phyloP scores from a whole-genome alignment of 2,797 vertebrate species.

The Thaleichthys pacificus region DNA sequence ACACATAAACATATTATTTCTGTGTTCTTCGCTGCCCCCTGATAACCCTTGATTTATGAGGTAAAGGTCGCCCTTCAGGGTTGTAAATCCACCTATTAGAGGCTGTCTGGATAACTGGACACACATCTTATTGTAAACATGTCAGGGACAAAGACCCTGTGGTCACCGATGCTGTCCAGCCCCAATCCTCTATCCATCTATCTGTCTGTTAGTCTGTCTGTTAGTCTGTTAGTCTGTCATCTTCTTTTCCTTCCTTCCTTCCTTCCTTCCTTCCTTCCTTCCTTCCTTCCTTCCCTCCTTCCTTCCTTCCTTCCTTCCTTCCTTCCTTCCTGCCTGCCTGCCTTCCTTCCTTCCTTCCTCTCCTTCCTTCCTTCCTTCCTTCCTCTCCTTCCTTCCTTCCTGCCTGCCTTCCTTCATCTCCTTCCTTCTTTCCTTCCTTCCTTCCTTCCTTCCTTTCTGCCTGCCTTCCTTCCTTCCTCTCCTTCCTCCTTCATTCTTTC shows the following conservation, averaged over 20 bases:
- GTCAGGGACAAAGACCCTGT: neutral
- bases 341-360: no score
- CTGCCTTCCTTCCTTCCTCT: neutral
- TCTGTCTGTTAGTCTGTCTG: neutral
- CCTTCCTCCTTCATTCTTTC: no score
- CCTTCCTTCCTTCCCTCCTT: neutral
- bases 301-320: no score
- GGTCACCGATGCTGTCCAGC: neutral
- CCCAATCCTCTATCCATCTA: no score
- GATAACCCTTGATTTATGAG: conserved; percentile 86
- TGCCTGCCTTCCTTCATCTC: no score
- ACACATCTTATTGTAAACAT: conserved; percentile 52
- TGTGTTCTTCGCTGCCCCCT: conserved; percentile 71
- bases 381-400: conserved; percentile 5
- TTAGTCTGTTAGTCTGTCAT: neutral
- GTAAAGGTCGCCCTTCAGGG: conserved; percentile 78
- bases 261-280: conserved; percentile 1
- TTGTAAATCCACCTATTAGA: conserved; percentile 91
- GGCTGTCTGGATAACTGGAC: conserved; percentile 82
- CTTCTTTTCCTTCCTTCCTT: conserved; percentile 4
- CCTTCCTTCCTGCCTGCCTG: no score
- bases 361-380: neutral
- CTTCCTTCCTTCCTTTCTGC: neutral
- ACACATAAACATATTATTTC: neutral
- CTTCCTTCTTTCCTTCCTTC: no score